These are phyloP conservation scores for Pseudoatta argentina DNA, from an alignment of 1,140 invertebrate genomes.

Conservation along the genomic window DNA sequence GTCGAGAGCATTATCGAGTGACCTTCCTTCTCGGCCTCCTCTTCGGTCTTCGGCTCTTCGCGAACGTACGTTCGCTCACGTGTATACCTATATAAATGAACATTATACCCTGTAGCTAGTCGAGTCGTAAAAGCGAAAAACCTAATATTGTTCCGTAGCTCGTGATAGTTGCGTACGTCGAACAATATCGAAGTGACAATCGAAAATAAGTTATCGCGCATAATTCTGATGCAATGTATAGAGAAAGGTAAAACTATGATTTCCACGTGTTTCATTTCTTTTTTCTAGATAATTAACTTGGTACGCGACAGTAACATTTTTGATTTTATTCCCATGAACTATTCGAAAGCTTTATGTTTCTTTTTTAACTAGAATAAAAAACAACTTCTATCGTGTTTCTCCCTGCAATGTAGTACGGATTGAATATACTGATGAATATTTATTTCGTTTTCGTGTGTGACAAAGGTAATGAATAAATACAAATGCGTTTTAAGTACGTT, in stretches of 20 bases:
- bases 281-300: not conserved
- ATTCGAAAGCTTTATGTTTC: not conserved
- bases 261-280: not conserved
- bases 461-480: slow-evolving; percentile 13
- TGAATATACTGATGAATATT: slow-evolving; percentile 4
- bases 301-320: not conserved
- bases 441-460: not conserved
- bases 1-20: slow-evolving; percentile 62
- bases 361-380: not conserved
- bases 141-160: not conserved
- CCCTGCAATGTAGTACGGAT: not conserved
- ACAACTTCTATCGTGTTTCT: not conserved
- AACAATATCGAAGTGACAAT: slow-evolving; percentile 13
- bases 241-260: not conserved
- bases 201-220: not conserved
- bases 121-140: slow-evolving; percentile 46
- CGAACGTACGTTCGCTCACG: not conserved
- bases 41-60: slow-evolving; percentile 49
- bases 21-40: slow-evolving; percentile 50
- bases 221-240: not conserved
- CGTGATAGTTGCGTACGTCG: not conserved
- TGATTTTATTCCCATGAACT: not conserved
- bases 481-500: not conserved
- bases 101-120: not conserved
- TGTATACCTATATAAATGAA: slow-evolving; percentile 17